Conservation (phyloP, 2,113 vertebrate species). For the Choloepus hoffmanni region DNA sequence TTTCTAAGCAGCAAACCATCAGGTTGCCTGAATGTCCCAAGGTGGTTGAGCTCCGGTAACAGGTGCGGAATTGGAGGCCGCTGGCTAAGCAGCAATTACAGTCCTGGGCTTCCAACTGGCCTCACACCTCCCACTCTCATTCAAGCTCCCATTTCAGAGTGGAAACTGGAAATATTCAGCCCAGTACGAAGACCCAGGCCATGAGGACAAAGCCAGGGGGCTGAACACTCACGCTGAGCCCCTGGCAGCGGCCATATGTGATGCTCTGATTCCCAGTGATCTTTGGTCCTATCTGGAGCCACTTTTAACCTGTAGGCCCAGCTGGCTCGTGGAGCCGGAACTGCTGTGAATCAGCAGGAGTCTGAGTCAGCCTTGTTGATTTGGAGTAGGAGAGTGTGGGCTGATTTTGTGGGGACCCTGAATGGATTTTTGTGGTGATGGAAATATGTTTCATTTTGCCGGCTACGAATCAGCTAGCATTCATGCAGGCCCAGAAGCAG, state of each 20-base stretch:
- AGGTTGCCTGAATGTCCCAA: neutral
- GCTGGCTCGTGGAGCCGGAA: conserved; percentile 16
- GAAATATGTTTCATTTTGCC: conserved; percentile 58
- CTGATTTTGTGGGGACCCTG: neutral
- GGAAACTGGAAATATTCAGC: neutral
- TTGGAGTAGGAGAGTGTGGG: conserved; percentile 48
- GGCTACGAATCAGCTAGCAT: conserved; percentile 60
- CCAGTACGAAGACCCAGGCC: neutral
- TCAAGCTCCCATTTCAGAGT: neutral
- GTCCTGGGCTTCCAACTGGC: neutral
- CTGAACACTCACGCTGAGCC: neutral
- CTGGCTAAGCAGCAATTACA: neutral
- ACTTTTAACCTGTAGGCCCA: conserved; percentile 31
- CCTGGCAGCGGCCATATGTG: neutral
- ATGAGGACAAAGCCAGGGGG: neutral
- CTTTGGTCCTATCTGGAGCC: neutral
- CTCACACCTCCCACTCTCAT: neutral
- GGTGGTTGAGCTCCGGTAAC: conserved; percentile 3
- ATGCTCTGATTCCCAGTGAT: conserved; percentile 2
- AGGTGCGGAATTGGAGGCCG: neutral
- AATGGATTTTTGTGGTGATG: conserved; percentile 31
- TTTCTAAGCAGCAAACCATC: neutral
- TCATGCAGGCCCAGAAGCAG: conserved; percentile 52
- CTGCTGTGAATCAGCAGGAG: conserved; percentile 67
- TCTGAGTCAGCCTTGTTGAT: conserved; percentile 67